Percentiles rank a stretch among this genome's conserved stretches.
These are phyloP conservation scores for Caenorhabditis elegans DNA, from an alignment of 1,140 invertebrate species.

Conservation along the genomic window WBcel235 BX284602.5:7514501-7515000, in stretches of 20 bases:
- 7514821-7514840: neutral
- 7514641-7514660: conserved; percentile 10
- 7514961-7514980: neutral
- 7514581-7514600: too few relatives aligned
- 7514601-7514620: too few relatives aligned
- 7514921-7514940: neutral
- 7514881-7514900: too few relatives aligned
- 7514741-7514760: conserved; percentile 30
- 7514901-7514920: neutral
- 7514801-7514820: conserved; percentile 9
- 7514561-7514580: too few relatives aligned
- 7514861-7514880: too few relatives aligned
- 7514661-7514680: conserved; percentile 1
- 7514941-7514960: neutral
- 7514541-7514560: too few relatives aligned
- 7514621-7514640: neutral
- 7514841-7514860: neutral
- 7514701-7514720: conserved; percentile 15
- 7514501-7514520: too few relatives aligned
- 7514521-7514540: too few relatives aligned
- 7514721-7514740: neutral
- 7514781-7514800: conserved; percentile 31
- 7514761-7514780: conserved; percentile 22
- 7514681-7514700: neutral
- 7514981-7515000: conserved; percentile 20